Conservation (phyloP, 2,888 invertebrate genomes). For the Mesochorus sp. region DNA sequence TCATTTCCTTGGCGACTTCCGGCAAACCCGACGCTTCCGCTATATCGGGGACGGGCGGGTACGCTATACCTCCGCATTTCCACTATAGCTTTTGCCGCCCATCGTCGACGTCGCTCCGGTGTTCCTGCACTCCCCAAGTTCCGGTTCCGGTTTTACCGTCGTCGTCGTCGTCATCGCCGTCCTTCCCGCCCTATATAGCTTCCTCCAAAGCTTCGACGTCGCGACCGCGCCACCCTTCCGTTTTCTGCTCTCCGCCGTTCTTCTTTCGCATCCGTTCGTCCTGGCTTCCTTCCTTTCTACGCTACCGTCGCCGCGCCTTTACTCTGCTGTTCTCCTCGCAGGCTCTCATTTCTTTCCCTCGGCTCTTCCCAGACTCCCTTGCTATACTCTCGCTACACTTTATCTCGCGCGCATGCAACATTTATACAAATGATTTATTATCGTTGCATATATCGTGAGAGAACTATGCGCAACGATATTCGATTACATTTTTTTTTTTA, state of each 20-base stretch:
- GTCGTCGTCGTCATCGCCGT: constrained; percentile 49
- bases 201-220: constrained; percentile 41
- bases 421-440: no score
- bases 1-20: constrained; percentile 82
- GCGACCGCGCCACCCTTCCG: constrained; percentile 68
- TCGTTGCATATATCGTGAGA: no score
- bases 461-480: no score
- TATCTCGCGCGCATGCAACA: no score
- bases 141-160: constrained; percentile 75
- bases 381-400: no score
- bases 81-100: constrained; percentile 63
- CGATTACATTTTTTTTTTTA: no score
- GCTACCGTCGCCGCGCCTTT: constrained; percentile 48
- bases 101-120: constrained; percentile 66
- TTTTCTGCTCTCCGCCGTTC: constrained; percentile 73
- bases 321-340: not conserved
- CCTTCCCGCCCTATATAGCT: constrained; percentile 49
- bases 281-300: constrained; percentile 67
- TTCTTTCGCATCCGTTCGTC: constrained; percentile 75
- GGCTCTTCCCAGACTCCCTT: not conserved
- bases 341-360: constrained; percentile 22
- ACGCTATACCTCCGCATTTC: constrained; percentile 14
- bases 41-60: constrained; percentile 70
- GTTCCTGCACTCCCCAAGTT: constrained; percentile 76
- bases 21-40: constrained; percentile 81